Evolutionary conservation across 2,888 invertebrate genomes (phyloP).

Genomic region (Caenorhabditis zanzibari): DNA sequence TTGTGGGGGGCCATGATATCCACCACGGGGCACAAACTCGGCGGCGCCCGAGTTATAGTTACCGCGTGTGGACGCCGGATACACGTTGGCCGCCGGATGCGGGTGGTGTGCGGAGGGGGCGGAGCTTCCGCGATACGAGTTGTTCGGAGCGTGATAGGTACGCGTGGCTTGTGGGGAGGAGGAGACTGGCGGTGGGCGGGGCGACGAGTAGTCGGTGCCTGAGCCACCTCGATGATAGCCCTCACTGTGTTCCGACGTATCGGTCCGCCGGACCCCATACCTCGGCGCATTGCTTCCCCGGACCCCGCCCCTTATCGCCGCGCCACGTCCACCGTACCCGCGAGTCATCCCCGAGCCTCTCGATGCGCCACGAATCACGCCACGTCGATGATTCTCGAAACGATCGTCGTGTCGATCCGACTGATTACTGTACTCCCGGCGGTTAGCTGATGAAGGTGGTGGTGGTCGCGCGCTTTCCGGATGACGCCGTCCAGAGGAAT

Average conservation of each 20-base stretch:
- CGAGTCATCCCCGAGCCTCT: slow-evolving; percentile 27
- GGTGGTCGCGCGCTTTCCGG: neutral
- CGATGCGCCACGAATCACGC: slow-evolving; percentile 61
- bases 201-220: slow-evolving; percentile 54
- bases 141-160: neutral
- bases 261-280: slow-evolving; percentile 28
- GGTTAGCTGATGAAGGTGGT: neutral
- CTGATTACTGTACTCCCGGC: slow-evolving; percentile 44
- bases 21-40: slow-evolving; percentile 38
- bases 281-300: neutral
- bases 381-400: slow-evolving; percentile 64
- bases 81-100: slow-evolving; percentile 40
- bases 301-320: slow-evolving; percentile 21
- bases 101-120: slow-evolving; percentile 9
- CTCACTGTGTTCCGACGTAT: slow-evolving; percentile 60
- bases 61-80: slow-evolving; percentile 24
- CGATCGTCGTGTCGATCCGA: slow-evolving; percentile 52
- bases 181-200: slow-evolving; percentile 34
- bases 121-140: slow-evolving; percentile 20
- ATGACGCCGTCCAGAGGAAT: neutral
- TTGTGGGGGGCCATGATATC: slow-evolving; percentile 31
- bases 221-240: slow-evolving; percentile 46
- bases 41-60: neutral
- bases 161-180: neutral
- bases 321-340: slow-evolving; percentile 22